Evolutionary conservation across 2,797 vertebrate species (phyloP).

Genomic region (Etheostoma nigrum): DNA sequence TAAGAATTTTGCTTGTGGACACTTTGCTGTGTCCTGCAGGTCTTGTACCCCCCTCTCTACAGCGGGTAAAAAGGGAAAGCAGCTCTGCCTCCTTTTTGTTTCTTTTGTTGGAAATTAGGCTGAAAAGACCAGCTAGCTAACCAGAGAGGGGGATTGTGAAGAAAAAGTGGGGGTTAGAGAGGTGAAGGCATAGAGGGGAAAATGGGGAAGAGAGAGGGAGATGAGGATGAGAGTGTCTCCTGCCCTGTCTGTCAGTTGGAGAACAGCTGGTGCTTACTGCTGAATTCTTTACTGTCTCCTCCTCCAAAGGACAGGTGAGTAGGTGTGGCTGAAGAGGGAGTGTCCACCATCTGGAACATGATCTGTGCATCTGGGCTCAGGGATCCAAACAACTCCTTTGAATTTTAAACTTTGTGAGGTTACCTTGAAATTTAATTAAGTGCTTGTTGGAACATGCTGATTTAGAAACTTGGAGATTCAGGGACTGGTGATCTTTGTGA

Average conservation of each 20-base stretch:
- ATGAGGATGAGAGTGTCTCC: constrained; percentile 23
- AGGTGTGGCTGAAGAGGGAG: constrained; percentile 50
- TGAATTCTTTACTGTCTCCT: constrained; percentile 28
- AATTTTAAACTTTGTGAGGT: constrained; percentile 20
- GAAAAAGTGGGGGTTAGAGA: constrained; percentile 26
- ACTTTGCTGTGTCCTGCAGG: constrained; percentile 28
- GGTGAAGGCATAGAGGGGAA: constrained; percentile 10
- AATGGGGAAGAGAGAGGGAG: background rate
- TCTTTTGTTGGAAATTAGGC: constrained; percentile 74
- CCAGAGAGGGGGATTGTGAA: constrained; percentile 47
- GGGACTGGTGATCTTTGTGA: constrained; percentile 5
- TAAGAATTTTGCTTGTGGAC: constrained; percentile 6
- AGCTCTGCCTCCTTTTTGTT: constrained; percentile 72
- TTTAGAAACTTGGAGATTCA: constrained; percentile 5
- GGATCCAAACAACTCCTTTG: constrained; percentile 1
- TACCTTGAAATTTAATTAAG: background rate
- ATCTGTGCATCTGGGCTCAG: background rate
- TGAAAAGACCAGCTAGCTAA: constrained; percentile 77
- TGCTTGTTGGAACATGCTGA: background rate
- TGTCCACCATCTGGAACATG: constrained; percentile 53
- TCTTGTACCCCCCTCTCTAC: constrained; percentile 31
- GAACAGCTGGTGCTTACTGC: constrained; percentile 72
- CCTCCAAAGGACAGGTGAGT: constrained; percentile 65
- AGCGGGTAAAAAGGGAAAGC: constrained; percentile 44
- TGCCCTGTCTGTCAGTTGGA: constrained; percentile 44